Conservation (phyloP, 2,797 vertebrate genomes). For the Poeciliopsis paucimaculata region DNA sequence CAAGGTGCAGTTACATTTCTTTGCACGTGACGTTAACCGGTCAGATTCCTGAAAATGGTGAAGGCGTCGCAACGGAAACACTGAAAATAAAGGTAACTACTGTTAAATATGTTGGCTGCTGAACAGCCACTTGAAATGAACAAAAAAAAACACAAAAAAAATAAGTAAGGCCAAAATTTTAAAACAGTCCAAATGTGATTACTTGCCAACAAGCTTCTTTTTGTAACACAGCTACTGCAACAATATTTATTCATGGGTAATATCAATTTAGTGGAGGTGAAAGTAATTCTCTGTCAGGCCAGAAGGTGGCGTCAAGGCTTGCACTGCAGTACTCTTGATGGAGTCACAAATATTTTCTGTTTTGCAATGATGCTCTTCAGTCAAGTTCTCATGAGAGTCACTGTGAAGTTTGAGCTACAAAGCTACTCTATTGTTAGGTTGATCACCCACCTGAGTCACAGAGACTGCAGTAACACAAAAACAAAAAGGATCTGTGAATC, state of each 20-base stretch:
- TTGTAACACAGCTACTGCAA: slow-evolving; percentile 21
- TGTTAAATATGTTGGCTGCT: slow-evolving; percentile 12
- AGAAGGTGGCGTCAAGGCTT: slow-evolving; percentile 73
- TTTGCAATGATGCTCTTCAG: slow-evolving; percentile 40
- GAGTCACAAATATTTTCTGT: slow-evolving; percentile 11
- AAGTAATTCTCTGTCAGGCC: slow-evolving; percentile 56
- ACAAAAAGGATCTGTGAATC: slow-evolving; percentile 20
- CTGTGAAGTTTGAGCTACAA: slow-evolving; percentile 20
- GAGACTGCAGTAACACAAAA: slow-evolving; percentile 32
- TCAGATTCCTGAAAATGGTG: slow-evolving; percentile 26
- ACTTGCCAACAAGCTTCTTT: background rate
- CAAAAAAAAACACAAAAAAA: slow-evolving; percentile 10
- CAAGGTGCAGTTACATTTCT: slow-evolving; percentile 60
- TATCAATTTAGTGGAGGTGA: slow-evolving; percentile 29
- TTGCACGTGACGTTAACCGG: slow-evolving; percentile 34
- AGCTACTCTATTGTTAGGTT: background rate
- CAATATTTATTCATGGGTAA: slow-evolving; percentile 4
- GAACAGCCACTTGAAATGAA: slow-evolving; percentile 5
- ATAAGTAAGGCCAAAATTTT: slow-evolving; percentile 10
- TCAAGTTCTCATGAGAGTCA: slow-evolving; percentile 15
- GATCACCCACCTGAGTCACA: slow-evolving; percentile 41
- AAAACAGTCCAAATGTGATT: slow-evolving; percentile 27
- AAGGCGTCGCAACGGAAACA: slow-evolving; percentile 51
- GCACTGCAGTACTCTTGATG: slow-evolving; percentile 16
- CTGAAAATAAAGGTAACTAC: slow-evolving; percentile 37